Conservation (phyloP, 2,797 vertebrate species). For the Micrastur ruficollis region DNA sequence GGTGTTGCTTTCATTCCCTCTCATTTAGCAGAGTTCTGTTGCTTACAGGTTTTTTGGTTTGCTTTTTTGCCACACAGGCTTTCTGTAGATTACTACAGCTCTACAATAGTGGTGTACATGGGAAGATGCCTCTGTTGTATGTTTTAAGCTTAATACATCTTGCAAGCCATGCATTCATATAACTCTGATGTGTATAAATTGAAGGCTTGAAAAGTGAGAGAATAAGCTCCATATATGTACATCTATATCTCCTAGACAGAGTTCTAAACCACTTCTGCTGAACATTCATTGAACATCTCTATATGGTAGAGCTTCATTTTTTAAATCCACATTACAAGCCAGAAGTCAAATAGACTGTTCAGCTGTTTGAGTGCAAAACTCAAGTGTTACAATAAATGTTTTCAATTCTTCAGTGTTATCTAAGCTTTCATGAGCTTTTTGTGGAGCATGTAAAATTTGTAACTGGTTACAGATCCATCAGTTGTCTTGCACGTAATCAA, state of each 20-base stretch:
- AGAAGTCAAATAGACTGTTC: background rate
- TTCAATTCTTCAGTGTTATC: background rate
- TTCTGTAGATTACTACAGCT: background rate
- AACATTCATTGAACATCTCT: background rate
- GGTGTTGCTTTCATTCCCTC: background rate
- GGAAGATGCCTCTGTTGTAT: background rate
- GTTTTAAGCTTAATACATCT: background rate
- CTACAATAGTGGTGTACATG: background rate
- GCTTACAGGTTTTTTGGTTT: background rate
- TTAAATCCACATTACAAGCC: background rate
- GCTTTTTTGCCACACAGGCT: background rate
- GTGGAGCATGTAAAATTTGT: background rate
- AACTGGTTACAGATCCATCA: background rate
- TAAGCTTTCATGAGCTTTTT: background rate
- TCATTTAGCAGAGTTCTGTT: background rate
- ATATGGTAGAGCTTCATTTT: background rate
- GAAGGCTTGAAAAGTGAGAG: background rate
- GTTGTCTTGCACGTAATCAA: background rate
- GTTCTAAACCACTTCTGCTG: background rate
- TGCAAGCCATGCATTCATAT: background rate
- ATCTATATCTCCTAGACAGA: background rate
- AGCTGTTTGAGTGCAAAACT: background rate
- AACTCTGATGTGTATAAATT: background rate
- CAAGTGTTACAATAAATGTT: background rate
- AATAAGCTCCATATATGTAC: background rate